Evolutionary conservation across 2,888 invertebrate genomes (phyloP).

Genomic region (Tetramorium bicarinatum): DNA sequence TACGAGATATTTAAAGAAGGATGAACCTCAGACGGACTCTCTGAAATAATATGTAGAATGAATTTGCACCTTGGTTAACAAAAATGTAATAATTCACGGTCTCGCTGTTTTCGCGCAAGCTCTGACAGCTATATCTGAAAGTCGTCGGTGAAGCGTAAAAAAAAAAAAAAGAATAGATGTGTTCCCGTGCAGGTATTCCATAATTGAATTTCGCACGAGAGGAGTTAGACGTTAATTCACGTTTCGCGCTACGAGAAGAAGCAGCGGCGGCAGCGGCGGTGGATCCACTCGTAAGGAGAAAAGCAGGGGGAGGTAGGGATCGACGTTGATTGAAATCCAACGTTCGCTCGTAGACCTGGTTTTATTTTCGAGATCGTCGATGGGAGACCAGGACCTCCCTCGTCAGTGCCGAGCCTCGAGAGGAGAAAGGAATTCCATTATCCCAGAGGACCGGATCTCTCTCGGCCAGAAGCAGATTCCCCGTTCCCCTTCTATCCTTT

Average conservation of each 20-base stretch:
- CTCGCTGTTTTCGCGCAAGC: neutral
- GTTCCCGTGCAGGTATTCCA: conserved; percentile 20
- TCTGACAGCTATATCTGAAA: conserved; percentile 9
- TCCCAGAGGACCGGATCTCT: conserved; percentile 65
- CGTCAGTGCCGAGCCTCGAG: conserved; percentile 44
- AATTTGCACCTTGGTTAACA: conserved; percentile 39
- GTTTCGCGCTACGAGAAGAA: conserved; percentile 46
- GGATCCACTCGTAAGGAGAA: conserved; percentile 43
- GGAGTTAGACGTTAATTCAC: conserved; percentile 55
- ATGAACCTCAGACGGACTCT: conserved; percentile 12
- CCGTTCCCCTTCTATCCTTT: conserved; percentile 5
- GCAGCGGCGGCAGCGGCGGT: neutral
- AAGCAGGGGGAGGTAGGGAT: conserved; percentile 61
- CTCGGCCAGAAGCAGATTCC: conserved; percentile 55
- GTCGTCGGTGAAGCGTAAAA: neutral
- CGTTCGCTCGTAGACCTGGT: conserved; percentile 52
- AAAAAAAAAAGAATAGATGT: conserved; percentile 19
- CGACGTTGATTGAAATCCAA: conserved; percentile 67
- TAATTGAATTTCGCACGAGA: conserved; percentile 54
- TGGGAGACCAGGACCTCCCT: conserved; percentile 39
- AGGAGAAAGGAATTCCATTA: conserved; percentile 78
- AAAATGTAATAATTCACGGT: conserved; percentile 6
- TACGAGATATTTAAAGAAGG: conserved; percentile 7
- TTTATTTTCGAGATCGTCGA: conserved; percentile 68
- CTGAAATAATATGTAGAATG: conserved; percentile 27